Evolutionary conservation across 2,888 invertebrate genomes (phyloP).

Genomic region (Lithophane ornitopus): DNA sequence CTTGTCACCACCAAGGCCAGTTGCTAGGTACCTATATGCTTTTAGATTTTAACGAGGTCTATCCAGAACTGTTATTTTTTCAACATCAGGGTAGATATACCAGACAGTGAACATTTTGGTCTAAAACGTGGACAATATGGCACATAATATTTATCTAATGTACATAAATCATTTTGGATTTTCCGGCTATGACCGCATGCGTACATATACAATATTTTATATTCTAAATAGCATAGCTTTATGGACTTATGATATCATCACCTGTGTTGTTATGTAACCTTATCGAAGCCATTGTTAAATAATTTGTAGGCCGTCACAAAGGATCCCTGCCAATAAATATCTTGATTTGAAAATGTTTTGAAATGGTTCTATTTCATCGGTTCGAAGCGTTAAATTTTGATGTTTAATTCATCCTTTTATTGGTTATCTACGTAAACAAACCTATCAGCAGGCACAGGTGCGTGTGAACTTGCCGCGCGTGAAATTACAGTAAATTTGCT

Average conservation of each 20-base stretch:
- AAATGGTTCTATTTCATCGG: constrained; percentile 58
- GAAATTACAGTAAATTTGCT: constrained; percentile 88
- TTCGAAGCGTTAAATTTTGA: constrained; percentile 67
- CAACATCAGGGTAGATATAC: background rate
- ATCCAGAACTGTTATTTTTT: background rate
- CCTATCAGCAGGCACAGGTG: constrained; percentile 79
- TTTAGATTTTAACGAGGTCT: background rate
- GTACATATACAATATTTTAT: constrained; percentile 50
- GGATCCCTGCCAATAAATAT: constrained; percentile 55
- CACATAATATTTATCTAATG: constrained; percentile 10
- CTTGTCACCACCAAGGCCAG: background rate
- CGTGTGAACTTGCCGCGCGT: constrained; percentile 88
- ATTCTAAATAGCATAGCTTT: constrained; percentile 68
- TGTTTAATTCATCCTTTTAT: constrained; percentile 73
- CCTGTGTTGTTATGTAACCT: constrained; percentile 63
- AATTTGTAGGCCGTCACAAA: constrained; percentile 44
- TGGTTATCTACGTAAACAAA: constrained; percentile 79
- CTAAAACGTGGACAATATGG: constrained; percentile 1
- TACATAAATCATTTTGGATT: constrained; percentile 38
- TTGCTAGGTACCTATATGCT: background rate
- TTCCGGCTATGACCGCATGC: constrained; percentile 59
- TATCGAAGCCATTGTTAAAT: constrained; percentile 53
- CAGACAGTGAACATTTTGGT: background rate
- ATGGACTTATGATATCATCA: constrained; percentile 70
- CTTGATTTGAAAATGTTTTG: constrained; percentile 63